Evolutionary conservation across 35 echinoderm and acorn worm genomes (phyloP), one percentile per base, ranked within the genome.

Genomic region (Lytechinus variegatus): DNA sequence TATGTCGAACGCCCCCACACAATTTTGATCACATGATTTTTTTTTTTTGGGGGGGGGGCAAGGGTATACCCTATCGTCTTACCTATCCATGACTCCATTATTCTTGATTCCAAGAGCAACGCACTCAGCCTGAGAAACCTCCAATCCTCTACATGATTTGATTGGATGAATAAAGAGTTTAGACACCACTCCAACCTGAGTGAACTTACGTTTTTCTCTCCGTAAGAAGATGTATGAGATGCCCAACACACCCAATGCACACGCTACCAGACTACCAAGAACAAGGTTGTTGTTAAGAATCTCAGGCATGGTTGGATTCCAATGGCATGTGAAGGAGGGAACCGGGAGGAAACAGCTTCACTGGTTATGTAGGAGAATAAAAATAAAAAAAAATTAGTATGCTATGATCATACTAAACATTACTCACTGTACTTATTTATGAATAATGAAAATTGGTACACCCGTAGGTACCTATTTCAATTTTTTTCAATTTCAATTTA

Each of bases 121-220:
- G 56, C 92, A 93, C 27, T 93, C 92, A 9, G 92, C 52, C 27
- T 93, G 11, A 57, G 52, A 55, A 54, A 93, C 92, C 54, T 93
- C 92, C 52, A 54, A 28, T 9, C 92, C 92, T 93, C 92, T 54
- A 54, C 92, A 93, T 57, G 92, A 93, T 19, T 93, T 93, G 92
- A 93, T 93, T n/a, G 92, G 92, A 93, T 93, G 92, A 10, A 93
- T 24, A 57, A 55, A 93, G 27, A 93, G 28, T 54, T 57, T 27
- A 27, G 92, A 93, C 3, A 93, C 92, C 11, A 57, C 92, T 54
- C 92, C 92, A 93, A 93, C 92, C 27, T 33, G 92, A 12, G n/a
- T 93, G 55, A 53, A 93, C 16, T 93, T 93, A 9, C 92, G 92
- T 55, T 24, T 54, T 9, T 93, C 55, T 54, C 92, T 33, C 5